These are phyloP conservation scores for Rhadinocentrus ornatus DNA, from an alignment of 2,797 vertebrate species.

Conservation along the genomic window DNA sequence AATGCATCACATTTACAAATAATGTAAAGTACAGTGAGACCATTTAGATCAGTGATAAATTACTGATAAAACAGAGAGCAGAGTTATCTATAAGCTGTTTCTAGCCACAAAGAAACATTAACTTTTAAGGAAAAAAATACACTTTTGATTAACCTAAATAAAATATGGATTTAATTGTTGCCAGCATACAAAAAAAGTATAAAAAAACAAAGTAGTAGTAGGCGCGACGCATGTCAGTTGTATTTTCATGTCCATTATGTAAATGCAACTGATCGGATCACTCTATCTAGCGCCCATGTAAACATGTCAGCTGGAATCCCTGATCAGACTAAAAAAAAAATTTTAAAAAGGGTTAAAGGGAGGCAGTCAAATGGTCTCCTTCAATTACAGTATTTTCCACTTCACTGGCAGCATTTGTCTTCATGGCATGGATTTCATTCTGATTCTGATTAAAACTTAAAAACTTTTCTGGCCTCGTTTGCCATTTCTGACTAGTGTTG, in stretches of 20 bases:
- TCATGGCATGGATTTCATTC: slow-evolving; percentile 8
- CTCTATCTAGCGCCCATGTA: too few species aligned
- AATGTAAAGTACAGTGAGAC: not conserved
- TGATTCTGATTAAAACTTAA: slow-evolving; percentile 37
- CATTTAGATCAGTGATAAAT: not conserved
- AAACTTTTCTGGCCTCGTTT: slow-evolving; percentile 34
- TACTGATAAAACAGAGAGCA: not conserved
- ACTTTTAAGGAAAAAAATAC: not conserved
- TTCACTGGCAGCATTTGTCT: slow-evolving; percentile 38
- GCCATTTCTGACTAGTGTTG: slow-evolving; percentile 69
- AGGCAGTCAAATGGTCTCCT: not conserved
- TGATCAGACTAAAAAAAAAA: too few species aligned
- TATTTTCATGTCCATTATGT: too few species aligned
- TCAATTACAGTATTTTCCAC: not conserved
- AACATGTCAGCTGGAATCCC: too few species aligned
- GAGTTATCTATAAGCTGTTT: not conserved
- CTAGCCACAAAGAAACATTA: not conserved
- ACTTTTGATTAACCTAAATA: not conserved
- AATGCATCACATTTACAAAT: not conserved
- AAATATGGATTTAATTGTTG: not conserved
- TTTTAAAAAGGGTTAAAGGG: not conserved
- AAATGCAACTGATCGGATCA: too few species aligned
- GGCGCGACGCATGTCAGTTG: too few species aligned
- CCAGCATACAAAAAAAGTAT: too few species aligned
- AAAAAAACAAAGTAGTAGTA: too few species aligned